These are phyloP conservation scores for Orchestia grillus DNA, from an alignment of 1,140 invertebrate genomes.

Conservation along the genomic window DNA sequence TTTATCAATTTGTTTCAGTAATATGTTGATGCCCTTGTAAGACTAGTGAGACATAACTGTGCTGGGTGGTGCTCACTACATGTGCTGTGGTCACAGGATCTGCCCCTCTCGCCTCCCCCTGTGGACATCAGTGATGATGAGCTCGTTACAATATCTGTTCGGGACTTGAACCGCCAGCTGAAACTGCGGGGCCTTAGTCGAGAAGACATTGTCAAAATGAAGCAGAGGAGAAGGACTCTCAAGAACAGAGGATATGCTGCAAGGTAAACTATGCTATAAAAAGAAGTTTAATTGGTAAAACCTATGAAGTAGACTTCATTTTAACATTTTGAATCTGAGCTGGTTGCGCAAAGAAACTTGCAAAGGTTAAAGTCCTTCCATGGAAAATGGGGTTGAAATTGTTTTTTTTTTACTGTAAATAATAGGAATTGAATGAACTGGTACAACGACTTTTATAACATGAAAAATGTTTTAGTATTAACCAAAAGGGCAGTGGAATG, in stretches of 20 bases:
- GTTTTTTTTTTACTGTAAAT: too few relatives aligned
- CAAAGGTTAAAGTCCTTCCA: too few relatives aligned
- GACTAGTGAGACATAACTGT: background rate
- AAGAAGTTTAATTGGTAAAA: too few relatives aligned
- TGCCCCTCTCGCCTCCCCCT: slow-evolving; percentile 58
- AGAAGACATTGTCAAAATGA: slow-evolving; percentile 60
- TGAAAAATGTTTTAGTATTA: too few relatives aligned
- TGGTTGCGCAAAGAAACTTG: too few relatives aligned
- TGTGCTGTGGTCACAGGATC: background rate
- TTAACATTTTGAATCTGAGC: too few relatives aligned
- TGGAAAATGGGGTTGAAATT: too few relatives aligned
- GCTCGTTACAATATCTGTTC: slow-evolving; percentile 60
- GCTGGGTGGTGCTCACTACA: background rate
- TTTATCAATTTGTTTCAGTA: background rate
- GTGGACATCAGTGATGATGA: slow-evolving; percentile 63
- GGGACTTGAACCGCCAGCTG: slow-evolving; percentile 61
- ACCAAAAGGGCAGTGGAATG: too few relatives aligned
- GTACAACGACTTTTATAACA: too few relatives aligned
- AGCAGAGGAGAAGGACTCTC: slow-evolving; percentile 51
- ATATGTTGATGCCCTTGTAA: background rate
- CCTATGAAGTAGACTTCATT: too few relatives aligned
- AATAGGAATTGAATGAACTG: too few relatives aligned
- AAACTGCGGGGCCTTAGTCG: slow-evolving; percentile 60
- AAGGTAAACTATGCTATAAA: slow-evolving; percentile 51
- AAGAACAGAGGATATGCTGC: slow-evolving; percentile 60